A percentile compares a stretch with the other conserved stretches of the same genome.
These are phyloP conservation scores for Tympanuchus pallidicinctus DNA, from an alignment of 2,113 vertebrate species.

Conservation along the genomic window DNA sequence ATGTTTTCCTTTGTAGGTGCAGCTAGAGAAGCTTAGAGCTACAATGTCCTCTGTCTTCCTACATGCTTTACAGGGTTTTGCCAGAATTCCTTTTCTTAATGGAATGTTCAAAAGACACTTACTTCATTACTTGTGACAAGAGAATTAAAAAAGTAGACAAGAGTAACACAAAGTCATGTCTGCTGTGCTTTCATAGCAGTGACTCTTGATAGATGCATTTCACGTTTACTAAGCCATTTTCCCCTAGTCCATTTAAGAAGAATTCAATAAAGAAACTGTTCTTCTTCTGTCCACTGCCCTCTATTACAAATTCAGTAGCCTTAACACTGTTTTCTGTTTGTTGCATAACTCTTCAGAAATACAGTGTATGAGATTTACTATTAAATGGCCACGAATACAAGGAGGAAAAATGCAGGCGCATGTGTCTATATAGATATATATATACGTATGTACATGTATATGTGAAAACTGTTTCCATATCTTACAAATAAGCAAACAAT, in stretches of 20 bases:
- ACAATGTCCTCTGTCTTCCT: background rate
- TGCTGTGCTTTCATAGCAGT: background rate
- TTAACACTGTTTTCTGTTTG: background rate
- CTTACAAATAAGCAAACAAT: background rate
- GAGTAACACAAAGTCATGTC: background rate
- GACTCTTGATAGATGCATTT: constrained; percentile 16
- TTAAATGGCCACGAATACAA: background rate
- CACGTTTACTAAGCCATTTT: constrained; percentile 5
- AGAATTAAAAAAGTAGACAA: constrained; percentile 2
- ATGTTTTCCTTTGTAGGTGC: background rate
- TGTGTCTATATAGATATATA: background rate
- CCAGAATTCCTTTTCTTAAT: background rate
- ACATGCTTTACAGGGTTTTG: background rate
- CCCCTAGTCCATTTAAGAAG: background rate
- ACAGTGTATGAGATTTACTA: background rate
- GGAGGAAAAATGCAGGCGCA: background rate
- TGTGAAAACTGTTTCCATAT: background rate
- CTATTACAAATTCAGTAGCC: background rate
- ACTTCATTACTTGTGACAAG: constrained; percentile 1
- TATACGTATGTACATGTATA: background rate
- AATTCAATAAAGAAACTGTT: constrained; percentile 42
- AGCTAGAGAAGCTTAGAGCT: background rate
- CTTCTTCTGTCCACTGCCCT: background rate
- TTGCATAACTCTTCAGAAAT: constrained; percentile 1
- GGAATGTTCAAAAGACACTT: constrained; percentile 1